Evolutionary conservation across 1,140 invertebrate genomes (phyloP), one percentile per base, ranked within the genome.

Genomic region (Pinna nobilis): DNA sequence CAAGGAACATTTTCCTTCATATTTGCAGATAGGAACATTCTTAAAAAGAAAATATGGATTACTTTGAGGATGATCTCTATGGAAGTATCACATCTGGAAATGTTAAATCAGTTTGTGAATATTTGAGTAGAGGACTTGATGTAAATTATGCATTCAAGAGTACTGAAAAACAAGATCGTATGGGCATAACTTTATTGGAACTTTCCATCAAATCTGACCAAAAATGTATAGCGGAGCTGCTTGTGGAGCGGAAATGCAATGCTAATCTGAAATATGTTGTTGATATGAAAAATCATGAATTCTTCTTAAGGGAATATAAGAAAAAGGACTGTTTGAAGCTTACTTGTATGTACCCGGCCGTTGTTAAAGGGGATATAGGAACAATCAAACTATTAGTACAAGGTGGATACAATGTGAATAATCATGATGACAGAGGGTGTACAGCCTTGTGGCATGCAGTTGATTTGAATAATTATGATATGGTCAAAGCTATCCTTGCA

Each of bases 371-470:
- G 13, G 72, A 85, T 51, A 47, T 83, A 5, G 76, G 74, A 18
- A 79, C 81, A 65, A 76, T 84, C 3, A 76, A 77, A 67, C 39
- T 75, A 23, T 49, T 85, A 20, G 79, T 85, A 3, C 64, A 74
- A 50, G 82, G 74, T 18, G 82, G 82, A n/a, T 78, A 77, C 68
- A 78, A 85, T 70, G 79, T 85, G 0, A 84, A 82, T 53, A 66
- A 79, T 15, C 20, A 74, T 60, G 84, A 85, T 53, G 84, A 85
- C 39, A 60, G 82, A 13, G 82, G 84, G 11, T 85, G 84, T 57
- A 76, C 79, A 23, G 67, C 78, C 7, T 35, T 85, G 18, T 84
- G 82, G 82, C 84, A 85, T 51, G 82, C 82, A 20, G 80, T 78
- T 3, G 84, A 85, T 72, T 65, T 82, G 18, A 71, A 80, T 49